Evolutionary conservation across 2,888 invertebrate genomes (phyloP).

Genomic region (Eledona agricola): DNA sequence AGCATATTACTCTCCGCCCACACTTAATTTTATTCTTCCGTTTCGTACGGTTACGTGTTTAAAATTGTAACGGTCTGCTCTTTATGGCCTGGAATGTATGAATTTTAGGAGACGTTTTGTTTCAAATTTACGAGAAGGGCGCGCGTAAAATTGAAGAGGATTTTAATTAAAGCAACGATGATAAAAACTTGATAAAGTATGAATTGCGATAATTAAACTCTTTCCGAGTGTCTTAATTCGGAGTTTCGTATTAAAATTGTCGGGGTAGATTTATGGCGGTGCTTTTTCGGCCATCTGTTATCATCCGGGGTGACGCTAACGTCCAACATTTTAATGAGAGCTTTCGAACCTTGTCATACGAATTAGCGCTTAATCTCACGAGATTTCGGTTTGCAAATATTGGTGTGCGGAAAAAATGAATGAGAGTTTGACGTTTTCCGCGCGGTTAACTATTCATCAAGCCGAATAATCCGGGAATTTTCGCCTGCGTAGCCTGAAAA

Average conservation of each 20-base stretch:
- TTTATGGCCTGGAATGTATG: slow-evolving; percentile 27
- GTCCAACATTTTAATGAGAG: slow-evolving; percentile 17
- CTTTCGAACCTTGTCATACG: too few relatives aligned
- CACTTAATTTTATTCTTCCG: slow-evolving; percentile 33
- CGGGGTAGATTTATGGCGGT: slow-evolving; percentile 24
- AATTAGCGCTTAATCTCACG: too few relatives aligned
- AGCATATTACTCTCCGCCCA: background rate
- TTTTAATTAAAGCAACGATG: slow-evolving; percentile 10
- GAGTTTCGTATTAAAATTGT: slow-evolving; percentile 26
- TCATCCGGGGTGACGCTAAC: slow-evolving; percentile 16
- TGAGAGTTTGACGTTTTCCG: slow-evolving; percentile 1
- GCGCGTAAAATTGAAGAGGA: background rate
- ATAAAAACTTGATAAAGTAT: slow-evolving; percentile 20
- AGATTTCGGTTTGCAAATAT: too few relatives aligned
- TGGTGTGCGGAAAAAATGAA: background rate
- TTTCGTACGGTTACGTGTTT: slow-evolving; percentile 35
- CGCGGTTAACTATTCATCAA: slow-evolving; percentile 3
- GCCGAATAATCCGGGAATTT: slow-evolving; percentile 11
- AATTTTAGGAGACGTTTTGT: slow-evolving; percentile 7
- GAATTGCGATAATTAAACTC: slow-evolving; percentile 22
- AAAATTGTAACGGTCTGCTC: slow-evolving; percentile 35
- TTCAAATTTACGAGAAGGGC: slow-evolving; percentile 8
- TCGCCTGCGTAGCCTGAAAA: slow-evolving; percentile 7
- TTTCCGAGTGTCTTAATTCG: slow-evolving; percentile 24
- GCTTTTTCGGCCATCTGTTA: slow-evolving; percentile 22